phyloP scores from a whole-genome alignment of 2,888 invertebrate genomes.

The Taphrorychus bicolor region DNA sequence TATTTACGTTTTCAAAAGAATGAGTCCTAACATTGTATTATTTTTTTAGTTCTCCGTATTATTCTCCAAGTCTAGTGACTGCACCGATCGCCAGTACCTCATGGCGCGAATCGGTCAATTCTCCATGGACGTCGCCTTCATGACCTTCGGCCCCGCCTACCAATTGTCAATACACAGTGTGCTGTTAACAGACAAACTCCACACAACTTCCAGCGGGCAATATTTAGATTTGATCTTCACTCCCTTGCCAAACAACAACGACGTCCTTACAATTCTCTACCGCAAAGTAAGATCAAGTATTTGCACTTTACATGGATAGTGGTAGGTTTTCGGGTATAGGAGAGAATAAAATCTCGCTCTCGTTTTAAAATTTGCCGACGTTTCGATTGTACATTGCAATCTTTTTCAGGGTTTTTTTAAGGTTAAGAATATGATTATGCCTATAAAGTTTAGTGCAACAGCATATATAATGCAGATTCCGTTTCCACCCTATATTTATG shows the following conservation, averaged over 20 bases:
- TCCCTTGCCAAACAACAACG: slow-evolving; percentile 62
- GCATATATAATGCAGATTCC: no score
- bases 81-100: slow-evolving; percentile 75
- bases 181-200: slow-evolving; percentile 77
- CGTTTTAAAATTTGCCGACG: no score
- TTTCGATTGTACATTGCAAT: no score
- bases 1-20: background rate
- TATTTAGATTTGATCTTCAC: slow-evolving; percentile 78
- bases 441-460: no score
- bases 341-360: no score
- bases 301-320: background rate
- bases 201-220: slow-evolving; percentile 76
- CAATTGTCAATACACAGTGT: slow-evolving; percentile 73
- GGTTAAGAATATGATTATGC: no score
- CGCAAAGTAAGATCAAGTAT: slow-evolving; percentile 68
- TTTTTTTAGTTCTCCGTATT: slow-evolving; percentile 68
- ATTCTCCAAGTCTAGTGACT: slow-evolving; percentile 69
- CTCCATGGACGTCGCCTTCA: slow-evolving; percentile 76
- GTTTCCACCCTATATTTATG: no score
- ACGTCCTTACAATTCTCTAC: slow-evolving; percentile 76
- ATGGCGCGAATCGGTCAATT: slow-evolving; percentile 74
- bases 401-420: no score
- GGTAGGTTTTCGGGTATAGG: no score
- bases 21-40: background rate
- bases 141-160: slow-evolving; percentile 80